Evolutionary conservation across 2,113 vertebrate species (phyloP), one percentile per base, ranked within the genome.

Genomic region (Mesitornis unicolor): DNA sequence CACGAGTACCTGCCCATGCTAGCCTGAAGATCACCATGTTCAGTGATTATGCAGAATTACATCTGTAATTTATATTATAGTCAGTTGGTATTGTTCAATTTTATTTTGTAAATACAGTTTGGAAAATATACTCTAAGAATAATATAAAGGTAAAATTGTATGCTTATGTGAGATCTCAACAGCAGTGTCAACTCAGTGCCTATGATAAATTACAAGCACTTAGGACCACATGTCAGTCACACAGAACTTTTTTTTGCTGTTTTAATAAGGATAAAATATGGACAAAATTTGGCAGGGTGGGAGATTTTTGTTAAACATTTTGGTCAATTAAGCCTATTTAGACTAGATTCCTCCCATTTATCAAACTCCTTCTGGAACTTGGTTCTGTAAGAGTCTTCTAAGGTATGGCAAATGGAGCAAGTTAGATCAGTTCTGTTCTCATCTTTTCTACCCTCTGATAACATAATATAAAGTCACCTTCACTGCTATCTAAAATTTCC

Each of bases 291-390:
- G 5, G 38, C n/a, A 18, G 8, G 9, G 7, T 40, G 40, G 16
- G 36, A 73, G 18, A 74, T 48, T 77, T 29, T 21, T 47, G 4
- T 38, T 9, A 1, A 25, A 28, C 0, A 0, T 68, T 78, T 91
- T 67, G 1, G 13, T 50, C 73, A 71, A 63, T 69, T 61, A 28
- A 57, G 3, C 2, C 22, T 63, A 4, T 53, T 40, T 9, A 6
- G 20, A 3, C 10, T 78, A 78, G 33, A 70, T 45, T 67, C 16
- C 63, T 93, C 33, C 35, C 26, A 16, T 81, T 63, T 53, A 67
- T 59, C 0, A 0, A 84, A 77, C 17, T 54, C 2, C 11, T 4
- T 63, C 45, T 56, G n/a, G 21, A 84, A 40, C 3, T 83, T 5
- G 45, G 7, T 28, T 67, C n/a, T 74, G 10, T 54, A 67, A 24